phyloP scores from a whole-genome alignment of 2,888 invertebrate species.

The Podabrus alpinus region DNA sequence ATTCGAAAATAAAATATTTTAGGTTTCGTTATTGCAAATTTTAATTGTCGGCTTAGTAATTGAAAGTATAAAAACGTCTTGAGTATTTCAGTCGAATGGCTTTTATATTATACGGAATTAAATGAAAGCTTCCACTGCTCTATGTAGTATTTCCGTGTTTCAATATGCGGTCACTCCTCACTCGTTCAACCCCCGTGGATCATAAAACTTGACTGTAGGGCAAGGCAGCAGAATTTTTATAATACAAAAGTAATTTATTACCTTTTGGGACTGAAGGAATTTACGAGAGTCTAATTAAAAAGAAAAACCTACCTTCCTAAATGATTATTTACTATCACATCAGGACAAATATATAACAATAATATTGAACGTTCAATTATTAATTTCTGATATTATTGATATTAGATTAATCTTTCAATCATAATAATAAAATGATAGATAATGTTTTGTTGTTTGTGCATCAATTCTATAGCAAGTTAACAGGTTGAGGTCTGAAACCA shows the following conservation, averaged over 20 bases:
- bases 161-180: background rate
- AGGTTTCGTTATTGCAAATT: background rate
- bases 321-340: background rate
- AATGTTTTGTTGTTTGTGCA: background rate
- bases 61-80: background rate
- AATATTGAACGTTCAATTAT: too few relatives aligned
- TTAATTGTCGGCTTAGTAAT: background rate
- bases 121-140: background rate
- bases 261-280: background rate
- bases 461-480: background rate
- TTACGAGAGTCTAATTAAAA: background rate
- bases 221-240: background rate
- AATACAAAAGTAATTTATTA: background rate
- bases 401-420: too few relatives aligned
- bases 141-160: background rate
- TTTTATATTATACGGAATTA: background rate
- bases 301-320: too few relatives aligned
- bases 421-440: too few relatives aligned
- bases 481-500: background rate
- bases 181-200: background rate
- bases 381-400: too few relatives aligned
- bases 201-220: background rate
- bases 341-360: background rate
- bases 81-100: background rate
- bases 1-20: background rate